Evolutionary conservation across 2,113 vertebrate species (phyloP).

Genomic region (Halichoeres trimaculatus): DNA sequence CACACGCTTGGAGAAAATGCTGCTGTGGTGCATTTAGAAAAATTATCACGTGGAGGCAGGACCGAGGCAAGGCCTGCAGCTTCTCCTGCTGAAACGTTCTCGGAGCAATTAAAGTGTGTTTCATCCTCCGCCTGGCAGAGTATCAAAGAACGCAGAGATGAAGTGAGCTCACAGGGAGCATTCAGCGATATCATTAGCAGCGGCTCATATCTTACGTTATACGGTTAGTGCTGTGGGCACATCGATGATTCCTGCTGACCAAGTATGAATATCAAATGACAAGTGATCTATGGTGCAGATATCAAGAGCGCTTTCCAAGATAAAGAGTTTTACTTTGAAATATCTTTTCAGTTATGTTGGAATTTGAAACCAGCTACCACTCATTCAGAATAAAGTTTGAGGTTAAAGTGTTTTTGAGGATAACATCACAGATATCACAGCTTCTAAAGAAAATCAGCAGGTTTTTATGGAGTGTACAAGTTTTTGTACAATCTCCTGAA

Average conservation of each 20-base stretch:
- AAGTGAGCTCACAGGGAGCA: conserved; percentile 30
- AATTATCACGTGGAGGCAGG: conserved; percentile 9
- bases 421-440: background rate
- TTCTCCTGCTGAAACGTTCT: conserved; percentile 26
- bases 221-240: conserved; percentile 1
- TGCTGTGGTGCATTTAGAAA: conserved; percentile 18
- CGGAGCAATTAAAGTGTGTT: conserved; percentile 29
- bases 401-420: background rate
- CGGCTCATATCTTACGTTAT: conserved; percentile 12
- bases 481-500: background rate
- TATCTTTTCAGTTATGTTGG: background rate
- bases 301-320: background rate
- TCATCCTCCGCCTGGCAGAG: conserved; percentile 50
- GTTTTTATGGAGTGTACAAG: background rate
- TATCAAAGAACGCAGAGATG: conserved; percentile 57
- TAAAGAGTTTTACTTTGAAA: background rate
- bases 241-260: background rate
- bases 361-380: too few species aligned
- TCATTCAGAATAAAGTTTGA: background rate
- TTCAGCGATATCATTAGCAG: conserved; percentile 22
- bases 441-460: background rate
- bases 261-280: background rate
- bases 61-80: conserved; percentile 22
- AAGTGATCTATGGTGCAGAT: background rate
- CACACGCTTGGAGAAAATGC: background rate